Evolutionary conservation across 2,888 invertebrate genomes (phyloP), one percentile per base, ranked within the genome.

Genomic region (Disparrhopalites patrizii): DNA sequence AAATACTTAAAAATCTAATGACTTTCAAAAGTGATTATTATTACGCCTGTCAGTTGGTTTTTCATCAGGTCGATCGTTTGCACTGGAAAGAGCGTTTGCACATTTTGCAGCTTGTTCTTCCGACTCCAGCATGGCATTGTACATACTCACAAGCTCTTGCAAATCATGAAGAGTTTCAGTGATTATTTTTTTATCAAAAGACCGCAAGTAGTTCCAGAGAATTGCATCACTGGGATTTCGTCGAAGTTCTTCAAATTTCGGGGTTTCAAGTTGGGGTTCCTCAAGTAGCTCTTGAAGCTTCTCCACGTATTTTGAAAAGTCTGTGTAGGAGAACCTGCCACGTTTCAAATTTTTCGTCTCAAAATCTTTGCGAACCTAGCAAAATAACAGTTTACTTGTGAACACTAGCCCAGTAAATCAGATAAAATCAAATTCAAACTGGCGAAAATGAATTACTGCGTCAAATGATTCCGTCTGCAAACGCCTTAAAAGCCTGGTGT

Each of bases 41-140:
- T 61, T 61, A 61, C 62, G 62, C n/a, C 62, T 50, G n/a, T 62
- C 62, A 8, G 52, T 20, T 18, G 52, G 27, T 27, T 52, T 52
- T 10, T 40, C 20, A n/a, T n/a, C n/a, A n/a, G n/a, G n/a, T n/a
- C n/a, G n/a, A n/a, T n/a, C n/a, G n/a, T n/a, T n/a, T n/a, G n/a
- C 7, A 18, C 31, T 15, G 36, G 57, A 36, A 57, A n/a, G n/a
- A n/a, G n/a, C n/a, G n/a, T n/a, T n/a, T n/a, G n/a, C 8, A 18
- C 20, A 31, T 40, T 8, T 10, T 57, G 10, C 38, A 25, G 23
- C 25, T 27, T 38, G 15, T 38, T 8, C 25, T 27, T 10, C 15
- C 10, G 38, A 20, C 25, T 52, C 20, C 23, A 36, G 15, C n/a
- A 27, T 52, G 5, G 54, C n/a, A n/a, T n/a, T n/a, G n/a, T n/a